phyloP scores from a whole-genome alignment of 2,888 invertebrate species.

The Prenolepis imparis region DNA sequence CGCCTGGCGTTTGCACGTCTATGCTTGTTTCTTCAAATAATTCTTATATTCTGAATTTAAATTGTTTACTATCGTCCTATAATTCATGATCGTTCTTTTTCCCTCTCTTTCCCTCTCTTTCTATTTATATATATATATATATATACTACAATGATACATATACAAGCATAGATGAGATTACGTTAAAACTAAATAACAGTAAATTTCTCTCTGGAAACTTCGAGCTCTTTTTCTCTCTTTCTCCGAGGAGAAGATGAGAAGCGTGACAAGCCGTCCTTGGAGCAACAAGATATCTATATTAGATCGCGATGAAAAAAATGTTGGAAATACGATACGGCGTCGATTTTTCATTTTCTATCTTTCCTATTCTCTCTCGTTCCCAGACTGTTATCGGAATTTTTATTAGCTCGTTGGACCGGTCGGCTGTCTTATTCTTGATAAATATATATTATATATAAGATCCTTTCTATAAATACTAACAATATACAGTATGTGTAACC shows the following conservation, averaged over 20 bases:
- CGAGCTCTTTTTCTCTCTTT: slow-evolving; percentile 12
- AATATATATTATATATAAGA: slow-evolving; percentile 65
- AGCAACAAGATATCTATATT: slow-evolving; percentile 38
- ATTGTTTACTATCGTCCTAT: neutral
- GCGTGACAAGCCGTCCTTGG: slow-evolving; percentile 34
- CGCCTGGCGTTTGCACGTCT: neutral
- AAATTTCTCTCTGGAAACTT: slow-evolving; percentile 27
- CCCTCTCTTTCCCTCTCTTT: neutral
- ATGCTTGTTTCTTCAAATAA: neutral
- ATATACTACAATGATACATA: slow-evolving; percentile 3
- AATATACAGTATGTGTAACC: slow-evolving; percentile 42
- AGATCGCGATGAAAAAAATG: slow-evolving; percentile 28
- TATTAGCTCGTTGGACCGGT: slow-evolving; percentile 33
- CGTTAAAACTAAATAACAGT: slow-evolving; percentile 51
- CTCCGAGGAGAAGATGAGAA: slow-evolving; percentile 5
- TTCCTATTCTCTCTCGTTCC: slow-evolving; percentile 7
- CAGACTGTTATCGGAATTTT: slow-evolving; percentile 43
- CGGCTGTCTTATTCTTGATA: slow-evolving; percentile 54
- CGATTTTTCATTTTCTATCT: slow-evolving; percentile 29
- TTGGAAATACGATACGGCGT: slow-evolving; percentile 2
- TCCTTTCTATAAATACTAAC: slow-evolving; percentile 63
- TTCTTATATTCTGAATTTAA: neutral
- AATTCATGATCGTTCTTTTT: slow-evolving; percentile 1
- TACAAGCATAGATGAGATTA: slow-evolving; percentile 27
- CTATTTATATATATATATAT: neutral